Conservation (phyloP, 2,113 vertebrate species). For the Thomomys bottae region DNA sequence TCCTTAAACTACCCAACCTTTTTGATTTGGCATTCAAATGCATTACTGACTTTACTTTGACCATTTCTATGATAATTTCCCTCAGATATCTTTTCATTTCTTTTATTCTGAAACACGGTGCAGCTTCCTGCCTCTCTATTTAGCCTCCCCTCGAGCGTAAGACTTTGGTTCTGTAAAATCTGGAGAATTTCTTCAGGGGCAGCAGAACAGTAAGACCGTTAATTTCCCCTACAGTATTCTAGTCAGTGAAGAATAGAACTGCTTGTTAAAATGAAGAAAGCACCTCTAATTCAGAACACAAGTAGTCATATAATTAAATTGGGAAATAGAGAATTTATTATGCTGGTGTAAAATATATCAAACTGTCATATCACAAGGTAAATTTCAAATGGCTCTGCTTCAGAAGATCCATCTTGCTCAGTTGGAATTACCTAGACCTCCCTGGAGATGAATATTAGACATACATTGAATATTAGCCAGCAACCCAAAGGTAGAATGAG, state of each 20-base stretch:
- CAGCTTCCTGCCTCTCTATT: neutral
- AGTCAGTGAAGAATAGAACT: constrained; percentile 9
- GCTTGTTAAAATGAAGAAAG: constrained; percentile 4
- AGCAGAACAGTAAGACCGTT: neutral
- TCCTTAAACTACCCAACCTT: neutral
- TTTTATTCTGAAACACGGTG: constrained; percentile 4
- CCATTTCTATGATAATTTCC: neutral
- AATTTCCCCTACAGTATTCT: neutral
- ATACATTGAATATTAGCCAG: neutral
- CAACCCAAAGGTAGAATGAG: neutral
- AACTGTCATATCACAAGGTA: constrained; percentile 23
- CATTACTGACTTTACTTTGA: neutral
- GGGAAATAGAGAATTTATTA: constrained; percentile 37
- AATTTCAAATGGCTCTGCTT: neutral
- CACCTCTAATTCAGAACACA: constrained; percentile 33
- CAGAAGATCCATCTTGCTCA: neutral
- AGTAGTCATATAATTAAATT: constrained; percentile 36
- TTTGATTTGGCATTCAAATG: constrained; percentile 21
- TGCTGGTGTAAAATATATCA: constrained; percentile 14
- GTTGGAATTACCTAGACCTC: neutral
- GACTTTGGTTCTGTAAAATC: neutral
- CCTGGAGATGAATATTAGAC: neutral
- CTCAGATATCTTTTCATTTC: neutral
- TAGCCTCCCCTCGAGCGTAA: neutral
- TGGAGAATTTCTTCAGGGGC: neutral